phyloP scores from a whole-genome alignment of 1,140 invertebrate genomes.

The Prorops nasuta region DNA sequence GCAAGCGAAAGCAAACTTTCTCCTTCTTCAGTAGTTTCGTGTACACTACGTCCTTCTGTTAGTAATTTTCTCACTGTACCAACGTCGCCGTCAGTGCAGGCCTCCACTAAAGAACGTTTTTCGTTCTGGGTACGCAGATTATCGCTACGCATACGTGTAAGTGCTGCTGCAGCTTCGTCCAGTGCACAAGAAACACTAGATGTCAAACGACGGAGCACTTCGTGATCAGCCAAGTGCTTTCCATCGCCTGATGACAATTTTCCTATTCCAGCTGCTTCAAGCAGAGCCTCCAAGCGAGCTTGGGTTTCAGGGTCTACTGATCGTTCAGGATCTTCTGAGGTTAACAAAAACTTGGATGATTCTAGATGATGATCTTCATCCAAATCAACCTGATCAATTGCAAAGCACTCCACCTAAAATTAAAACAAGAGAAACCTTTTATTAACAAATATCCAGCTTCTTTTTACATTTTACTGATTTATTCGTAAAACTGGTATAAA shows the following conservation, averaged over 20 bases:
- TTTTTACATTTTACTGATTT: no score
- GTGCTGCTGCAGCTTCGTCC: slow-evolving; percentile 91
- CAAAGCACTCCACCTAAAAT: slow-evolving; percentile 69
- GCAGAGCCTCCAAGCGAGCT: slow-evolving; percentile 80
- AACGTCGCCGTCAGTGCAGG: slow-evolving; percentile 90
- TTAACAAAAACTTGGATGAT: slow-evolving; percentile 76
- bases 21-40: slow-evolving; percentile 91
- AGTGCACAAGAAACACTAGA: slow-evolving; percentile 89
- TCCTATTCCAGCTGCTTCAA: slow-evolving; percentile 81
- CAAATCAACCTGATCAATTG: slow-evolving; percentile 64
- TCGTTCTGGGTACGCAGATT: slow-evolving; percentile 61
- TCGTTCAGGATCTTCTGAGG: slow-evolving; percentile 71
- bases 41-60: slow-evolving; percentile 86
- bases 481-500: no score
- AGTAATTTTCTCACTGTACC: slow-evolving; percentile 84
- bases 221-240: slow-evolving; percentile 76
- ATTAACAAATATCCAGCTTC: no score
- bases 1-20: slow-evolving; percentile 89
- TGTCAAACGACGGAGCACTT: slow-evolving; percentile 79
- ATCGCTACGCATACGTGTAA: slow-evolving; percentile 91
- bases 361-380: slow-evolving; percentile 70
- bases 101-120: slow-evolving; percentile 76
- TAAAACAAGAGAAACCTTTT: slow-evolving; percentile 4
- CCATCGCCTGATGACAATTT: slow-evolving; percentile 75
- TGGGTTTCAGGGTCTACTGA: slow-evolving; percentile 89